Evolutionary conservation across 2,113 vertebrate genomes (phyloP).

Genomic region (Ascaphus truei): DNA sequence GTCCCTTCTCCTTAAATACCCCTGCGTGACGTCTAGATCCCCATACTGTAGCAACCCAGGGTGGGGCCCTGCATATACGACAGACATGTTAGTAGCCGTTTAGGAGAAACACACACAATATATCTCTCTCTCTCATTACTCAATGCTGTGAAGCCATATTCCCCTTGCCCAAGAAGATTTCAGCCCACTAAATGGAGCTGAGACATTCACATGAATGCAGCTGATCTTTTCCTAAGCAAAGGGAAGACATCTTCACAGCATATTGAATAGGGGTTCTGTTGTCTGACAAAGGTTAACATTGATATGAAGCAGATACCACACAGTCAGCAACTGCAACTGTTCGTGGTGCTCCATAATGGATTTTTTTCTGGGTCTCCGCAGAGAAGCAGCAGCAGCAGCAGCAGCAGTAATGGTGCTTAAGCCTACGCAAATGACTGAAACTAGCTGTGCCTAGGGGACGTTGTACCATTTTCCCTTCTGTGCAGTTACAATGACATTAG

Average conservation of each 20-base stretch:
- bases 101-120: too few species aligned
- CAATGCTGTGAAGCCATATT: background rate
- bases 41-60: too few species aligned
- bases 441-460: background rate
- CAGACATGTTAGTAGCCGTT: too few species aligned
- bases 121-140: too few species aligned
- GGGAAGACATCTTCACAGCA: background rate
- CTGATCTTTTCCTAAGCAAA: background rate
- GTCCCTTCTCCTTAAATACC: too few species aligned
- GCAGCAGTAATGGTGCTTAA: background rate
- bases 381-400: background rate
- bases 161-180: background rate
- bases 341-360: background rate
- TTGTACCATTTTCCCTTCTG: too few species aligned
- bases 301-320: slow-evolving; percentile 24
- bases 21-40: too few species aligned
- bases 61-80: too few species aligned
- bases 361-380: background rate
- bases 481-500: too few species aligned
- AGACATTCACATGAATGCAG: background rate
- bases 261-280: background rate
- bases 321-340: background rate
- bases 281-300: slow-evolving; percentile 12
- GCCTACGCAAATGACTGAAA: background rate
- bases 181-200: too few species aligned